Base-by-base conservation (phyloP, 2,113 vertebrate species). In the Ceyx melanurus region DNA sequence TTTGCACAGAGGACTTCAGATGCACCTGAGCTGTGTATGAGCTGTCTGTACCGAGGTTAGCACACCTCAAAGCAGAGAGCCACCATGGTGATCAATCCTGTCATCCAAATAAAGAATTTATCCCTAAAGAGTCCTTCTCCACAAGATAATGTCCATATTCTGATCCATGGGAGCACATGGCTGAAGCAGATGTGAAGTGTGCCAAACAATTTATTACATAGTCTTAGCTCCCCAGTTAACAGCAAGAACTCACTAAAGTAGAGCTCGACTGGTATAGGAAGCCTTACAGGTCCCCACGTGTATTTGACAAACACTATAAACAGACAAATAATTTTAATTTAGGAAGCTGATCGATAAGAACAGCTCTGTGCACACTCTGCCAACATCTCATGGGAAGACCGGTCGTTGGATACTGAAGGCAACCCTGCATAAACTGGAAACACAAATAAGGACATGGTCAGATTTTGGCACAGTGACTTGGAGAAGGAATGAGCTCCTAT, bases 1-100 rank as follows among this genome's bases (percentile, higher is more conserved):
- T 7, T 6, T 29, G 9, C 64, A 37, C 15, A 61, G 51, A 57
- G 57, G 35, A 17, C 46, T 17, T 12, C 28, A 33, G 54, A 13
- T 75, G 26, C 7, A 22, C 20, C 50, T 0, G 0, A 50, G 43
- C 31, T 62, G 23, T 4, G 11, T 10, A 18, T 2, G 21, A 68
- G 45, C 73, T 46, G 6, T 10, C 50, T 29, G 31, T 54, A 43
- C 2, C 11, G n/a, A 70, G 50, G 42, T 48, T 20, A 91, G 61
- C 74, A 50, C 2, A 16, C 12, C n/a, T 11, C 42, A 67, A 53
- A 61, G n/a, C 31, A 42, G 60, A n/a, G 37, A 28, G 17, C 9
- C 9, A 3, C 29, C 15, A 20, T 3, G 0, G 21, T 7, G 15
- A 48, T 23, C 26, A 4, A 7, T 73, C 61, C 40, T 56, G 29